Evolutionary conservation across 2,797 vertebrate genomes (phyloP).

Genomic region (Pseudotriccus pelzelni): DNA sequence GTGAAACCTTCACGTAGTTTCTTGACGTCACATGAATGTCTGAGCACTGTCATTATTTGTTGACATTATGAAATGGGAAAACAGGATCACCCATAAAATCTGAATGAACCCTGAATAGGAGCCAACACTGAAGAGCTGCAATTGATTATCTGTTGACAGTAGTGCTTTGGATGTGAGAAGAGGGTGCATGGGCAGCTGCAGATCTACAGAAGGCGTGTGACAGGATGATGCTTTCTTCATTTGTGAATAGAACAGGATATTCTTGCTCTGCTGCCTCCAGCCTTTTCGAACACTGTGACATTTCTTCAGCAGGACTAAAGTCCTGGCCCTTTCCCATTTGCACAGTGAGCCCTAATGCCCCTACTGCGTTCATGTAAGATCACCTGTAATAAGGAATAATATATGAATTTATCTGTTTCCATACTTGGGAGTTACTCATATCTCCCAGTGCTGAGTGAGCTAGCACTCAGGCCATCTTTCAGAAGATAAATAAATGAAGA

Average conservation of each 20-base stretch:
- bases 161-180: background rate
- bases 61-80: background rate
- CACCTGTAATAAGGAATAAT: background rate
- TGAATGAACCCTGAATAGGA: background rate
- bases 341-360: background rate
- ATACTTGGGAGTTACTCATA: background rate
- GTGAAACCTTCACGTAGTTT: background rate
- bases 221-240: background rate
- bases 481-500: slow-evolving; percentile 56
- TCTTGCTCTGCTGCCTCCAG: background rate
- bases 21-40: background rate
- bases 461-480: slow-evolving; percentile 8
- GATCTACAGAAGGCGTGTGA: rapidly evolving
- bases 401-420: background rate
- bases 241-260: background rate
- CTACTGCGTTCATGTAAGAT: background rate
- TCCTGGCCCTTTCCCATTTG: background rate
- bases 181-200: background rate
- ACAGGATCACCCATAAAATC: background rate
- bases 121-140: background rate
- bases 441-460: background rate
- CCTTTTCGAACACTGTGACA: background rate
- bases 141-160: background rate
- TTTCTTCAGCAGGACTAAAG: background rate
- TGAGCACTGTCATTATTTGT: background rate